A percentile compares a stretch with the other conserved stretches of the same genome.
Conservation (phyloP, 2,113 vertebrate species). For the Cichladusa arquata region DNA sequence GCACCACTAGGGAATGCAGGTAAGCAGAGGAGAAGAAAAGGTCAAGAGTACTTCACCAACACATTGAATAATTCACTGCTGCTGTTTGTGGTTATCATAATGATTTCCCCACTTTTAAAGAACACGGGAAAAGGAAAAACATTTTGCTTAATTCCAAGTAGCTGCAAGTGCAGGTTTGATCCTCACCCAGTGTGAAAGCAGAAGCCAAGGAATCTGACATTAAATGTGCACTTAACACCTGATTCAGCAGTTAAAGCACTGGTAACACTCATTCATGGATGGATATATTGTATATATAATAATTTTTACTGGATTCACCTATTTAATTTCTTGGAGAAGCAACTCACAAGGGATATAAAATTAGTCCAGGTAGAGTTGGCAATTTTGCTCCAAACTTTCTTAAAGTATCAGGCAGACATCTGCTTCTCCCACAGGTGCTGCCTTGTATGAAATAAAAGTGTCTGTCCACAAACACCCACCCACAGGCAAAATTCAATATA, state of each 20-base stretch:
- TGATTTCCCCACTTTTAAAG: not conserved
- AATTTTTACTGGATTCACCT: not conserved
- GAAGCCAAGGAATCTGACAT: not conserved
- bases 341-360: not conserved
- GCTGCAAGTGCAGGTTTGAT: not conserved
- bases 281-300: not conserved
- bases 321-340: not conserved
- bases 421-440: not conserved
- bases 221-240: not conserved
- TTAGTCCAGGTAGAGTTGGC: not conserved
- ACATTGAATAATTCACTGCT: not conserved
- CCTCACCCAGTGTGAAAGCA: not conserved
- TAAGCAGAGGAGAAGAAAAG: not conserved
- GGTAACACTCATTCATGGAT: not conserved
- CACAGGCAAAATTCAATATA: not conserved
- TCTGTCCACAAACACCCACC: not conserved
- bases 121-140: not conserved
- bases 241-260: not conserved
- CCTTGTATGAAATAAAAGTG: accelerated
- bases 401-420: not conserved
- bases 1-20: not conserved
- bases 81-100: not conserved
- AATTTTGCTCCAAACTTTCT: not conserved
- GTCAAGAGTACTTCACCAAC: not conserved
- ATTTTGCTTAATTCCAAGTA: not conserved